Percentiles rank a stretch among this genome's conserved stretches.
Conservation (phyloP, 2,113 vertebrate species). For the Echinops telfairi region DNA sequence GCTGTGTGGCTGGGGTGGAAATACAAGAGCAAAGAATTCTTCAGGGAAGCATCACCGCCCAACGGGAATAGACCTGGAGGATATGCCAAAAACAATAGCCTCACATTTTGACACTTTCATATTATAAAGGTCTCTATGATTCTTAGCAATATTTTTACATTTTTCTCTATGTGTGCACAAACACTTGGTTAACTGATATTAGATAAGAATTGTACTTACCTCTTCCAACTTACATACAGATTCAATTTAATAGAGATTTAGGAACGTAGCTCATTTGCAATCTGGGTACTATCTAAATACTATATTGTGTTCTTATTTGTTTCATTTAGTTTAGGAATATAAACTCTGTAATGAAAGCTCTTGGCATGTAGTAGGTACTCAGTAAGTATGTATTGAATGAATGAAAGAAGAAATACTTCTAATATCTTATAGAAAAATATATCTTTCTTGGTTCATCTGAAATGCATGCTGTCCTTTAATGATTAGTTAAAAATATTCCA, state of each 20-base stretch:
- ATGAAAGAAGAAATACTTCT: slow-evolving; percentile 26
- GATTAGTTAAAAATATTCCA: slow-evolving; percentile 83
- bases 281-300: background rate
- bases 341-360: background rate
- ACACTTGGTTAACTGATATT: background rate
- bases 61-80: too few species aligned
- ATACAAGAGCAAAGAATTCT: too few species aligned
- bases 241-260: background rate
- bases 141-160: too few species aligned
- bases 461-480: slow-evolving; percentile 68
- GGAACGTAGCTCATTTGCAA: background rate
- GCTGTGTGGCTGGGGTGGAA: too few species aligned
- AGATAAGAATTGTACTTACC: background rate
- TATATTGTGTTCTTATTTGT: background rate
- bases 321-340: slow-evolving; percentile 40
- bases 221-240: background rate
- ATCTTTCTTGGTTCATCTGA: slow-evolving; percentile 73
- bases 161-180: too few species aligned
- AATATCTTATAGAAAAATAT: slow-evolving; percentile 62
- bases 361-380: slow-evolving; percentile 48
- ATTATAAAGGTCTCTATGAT: too few species aligned
- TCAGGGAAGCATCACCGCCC: too few species aligned
- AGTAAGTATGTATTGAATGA: background rate
- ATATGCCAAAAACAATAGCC: too few species aligned
- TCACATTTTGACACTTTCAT: too few species aligned